These are phyloP conservation scores for Phymorhynchus buccinoides DNA, from an alignment of 1,140 invertebrate species.

Conservation along the genomic window DNA sequence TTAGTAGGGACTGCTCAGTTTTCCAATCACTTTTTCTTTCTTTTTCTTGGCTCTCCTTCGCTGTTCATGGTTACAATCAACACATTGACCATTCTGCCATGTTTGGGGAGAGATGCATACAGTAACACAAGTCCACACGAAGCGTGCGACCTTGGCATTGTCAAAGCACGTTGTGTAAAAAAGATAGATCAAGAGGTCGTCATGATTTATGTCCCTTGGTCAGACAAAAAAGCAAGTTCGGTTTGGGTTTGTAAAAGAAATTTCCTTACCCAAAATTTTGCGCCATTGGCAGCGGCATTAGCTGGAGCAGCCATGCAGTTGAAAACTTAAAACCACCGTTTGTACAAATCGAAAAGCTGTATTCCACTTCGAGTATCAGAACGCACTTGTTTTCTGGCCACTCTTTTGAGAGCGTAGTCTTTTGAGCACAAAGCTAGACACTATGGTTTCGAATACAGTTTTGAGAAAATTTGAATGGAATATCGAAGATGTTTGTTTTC, in stretches of 20 bases:
- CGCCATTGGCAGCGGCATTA: slow-evolving; percentile 31
- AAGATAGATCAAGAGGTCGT: background rate
- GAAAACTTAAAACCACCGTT: no score
- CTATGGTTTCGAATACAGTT: background rate
- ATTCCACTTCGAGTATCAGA: background rate
- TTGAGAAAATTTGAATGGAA: background rate
- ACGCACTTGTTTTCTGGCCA: background rate
- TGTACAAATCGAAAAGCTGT: background rate
- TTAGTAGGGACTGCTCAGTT: no score
- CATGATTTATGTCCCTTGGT: background rate
- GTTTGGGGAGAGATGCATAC: no score
- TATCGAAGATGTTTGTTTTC: background rate
- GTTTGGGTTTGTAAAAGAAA: background rate
- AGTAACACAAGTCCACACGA: background rate
- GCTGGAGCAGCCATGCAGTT: slow-evolving; percentile 25
- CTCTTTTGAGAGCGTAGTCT: background rate
- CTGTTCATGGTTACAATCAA: background rate
- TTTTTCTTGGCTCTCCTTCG: no score
- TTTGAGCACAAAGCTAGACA: background rate
- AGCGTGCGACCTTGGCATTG: background rate
- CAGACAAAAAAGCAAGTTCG: background rate
- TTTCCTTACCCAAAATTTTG: slow-evolving; percentile 34
- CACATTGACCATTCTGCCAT: background rate
- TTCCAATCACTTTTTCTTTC: no score
- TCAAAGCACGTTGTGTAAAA: background rate